phyloP scores from a whole-genome alignment of 2,888 invertebrate species.

The Lymantria monacha region DNA sequence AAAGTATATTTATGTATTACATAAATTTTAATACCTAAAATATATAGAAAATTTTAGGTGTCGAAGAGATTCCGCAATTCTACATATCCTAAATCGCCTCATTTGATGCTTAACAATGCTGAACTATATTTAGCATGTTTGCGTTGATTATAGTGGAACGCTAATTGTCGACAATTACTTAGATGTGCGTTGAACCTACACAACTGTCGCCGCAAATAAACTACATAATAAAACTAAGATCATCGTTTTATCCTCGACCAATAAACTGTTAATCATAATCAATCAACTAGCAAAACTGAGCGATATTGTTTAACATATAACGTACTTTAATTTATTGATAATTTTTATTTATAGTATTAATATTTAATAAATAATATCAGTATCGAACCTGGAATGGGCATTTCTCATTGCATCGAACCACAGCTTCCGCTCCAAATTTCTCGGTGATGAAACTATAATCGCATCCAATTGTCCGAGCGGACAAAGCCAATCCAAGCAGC shows the following conservation, averaged over 20 bases:
- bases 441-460: constrained; percentile 80
- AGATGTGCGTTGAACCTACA: constrained; percentile 77
- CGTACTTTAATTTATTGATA: too few species aligned
- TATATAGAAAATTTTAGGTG: too few species aligned
- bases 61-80: not conserved
- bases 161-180: constrained; percentile 77
- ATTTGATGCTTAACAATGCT: constrained; percentile 33
- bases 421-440: constrained; percentile 81
- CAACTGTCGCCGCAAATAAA: constrained; percentile 54
- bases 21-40: too few species aligned
- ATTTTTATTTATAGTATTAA: not conserved
- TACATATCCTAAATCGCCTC: constrained; percentile 9
- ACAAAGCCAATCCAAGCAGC: constrained; percentile 81
- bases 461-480: constrained; percentile 79
- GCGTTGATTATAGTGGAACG: constrained; percentile 63
- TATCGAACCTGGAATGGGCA: constrained; percentile 76
- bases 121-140: constrained; percentile 71
- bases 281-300: constrained; percentile 31
- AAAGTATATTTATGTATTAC: too few species aligned
- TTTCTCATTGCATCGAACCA: constrained; percentile 76
- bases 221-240: constrained; percentile 35
- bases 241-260: constrained; percentile 37
- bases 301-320: not conserved
- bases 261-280: constrained; percentile 45
- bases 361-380: not conserved